Evolutionary conservation across 2,888 invertebrate genomes (phyloP).

Genomic region (Gryllus longicercus): DNA sequence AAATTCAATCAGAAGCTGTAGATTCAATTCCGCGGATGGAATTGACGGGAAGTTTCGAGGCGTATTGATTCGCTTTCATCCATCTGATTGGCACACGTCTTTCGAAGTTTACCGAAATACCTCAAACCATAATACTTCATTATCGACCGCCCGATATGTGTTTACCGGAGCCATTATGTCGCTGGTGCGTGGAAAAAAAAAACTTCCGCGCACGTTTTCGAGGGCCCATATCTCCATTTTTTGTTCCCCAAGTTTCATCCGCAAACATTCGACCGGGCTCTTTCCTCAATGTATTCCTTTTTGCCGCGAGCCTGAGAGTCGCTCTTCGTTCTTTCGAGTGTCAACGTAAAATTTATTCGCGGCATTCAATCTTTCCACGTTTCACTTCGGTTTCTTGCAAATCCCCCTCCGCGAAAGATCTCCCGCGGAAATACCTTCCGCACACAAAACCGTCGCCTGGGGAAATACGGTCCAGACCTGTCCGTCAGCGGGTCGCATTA

Average conservation of each 20-base stretch:
- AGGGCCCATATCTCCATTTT: no score
- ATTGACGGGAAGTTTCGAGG: neutral
- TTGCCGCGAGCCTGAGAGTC: neutral
- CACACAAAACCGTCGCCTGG: neutral
- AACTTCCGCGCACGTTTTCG: no score
- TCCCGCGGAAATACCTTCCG: neutral
- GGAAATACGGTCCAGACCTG: neutral
- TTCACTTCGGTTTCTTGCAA: slow-evolving; percentile 6
- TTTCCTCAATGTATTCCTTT: slow-evolving; percentile 5
- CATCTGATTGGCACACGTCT: no score
- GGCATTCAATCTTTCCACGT: slow-evolving; percentile 6
- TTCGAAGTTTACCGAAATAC: no score
- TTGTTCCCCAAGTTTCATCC: no score
- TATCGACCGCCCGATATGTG: no score
- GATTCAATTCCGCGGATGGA: neutral
- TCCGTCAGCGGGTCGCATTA: neutral
- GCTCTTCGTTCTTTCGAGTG: slow-evolving; percentile 2
- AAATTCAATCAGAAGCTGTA: neutral
- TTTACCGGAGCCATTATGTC: no score
- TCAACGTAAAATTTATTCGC: slow-evolving; percentile 7
- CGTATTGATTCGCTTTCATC: no score
- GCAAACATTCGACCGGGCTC: neutral
- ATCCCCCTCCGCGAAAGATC: neutral
- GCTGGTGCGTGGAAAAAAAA: no score
- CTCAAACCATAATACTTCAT: no score